Conservation (phyloP, 2,797 vertebrate species). For the Microtus obscurus region DNA sequence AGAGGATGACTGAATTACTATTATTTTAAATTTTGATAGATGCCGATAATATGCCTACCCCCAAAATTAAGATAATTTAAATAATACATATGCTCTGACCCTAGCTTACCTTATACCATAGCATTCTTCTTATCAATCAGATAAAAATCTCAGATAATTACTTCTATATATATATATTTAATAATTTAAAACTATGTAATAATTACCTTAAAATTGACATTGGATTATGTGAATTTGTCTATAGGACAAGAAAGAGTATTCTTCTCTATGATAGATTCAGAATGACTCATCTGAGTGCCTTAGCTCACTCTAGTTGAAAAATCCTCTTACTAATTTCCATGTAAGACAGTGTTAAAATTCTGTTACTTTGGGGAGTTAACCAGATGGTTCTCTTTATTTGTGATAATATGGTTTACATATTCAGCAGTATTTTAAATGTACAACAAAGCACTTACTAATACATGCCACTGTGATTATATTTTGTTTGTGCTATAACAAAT, state of each 20-base stretch:
- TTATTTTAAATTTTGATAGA: conserved; percentile 45
- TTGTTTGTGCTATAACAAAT: too few relatives aligned
- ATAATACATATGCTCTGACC: not conserved
- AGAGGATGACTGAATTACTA: not conserved
- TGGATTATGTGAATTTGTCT: not conserved
- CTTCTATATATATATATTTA: not conserved
- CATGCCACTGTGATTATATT: not conserved
- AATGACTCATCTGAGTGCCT: not conserved
- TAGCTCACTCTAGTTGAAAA: conserved; percentile 43
- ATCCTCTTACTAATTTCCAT: not conserved
- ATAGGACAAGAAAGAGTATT: not conserved
- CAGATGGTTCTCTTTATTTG: conserved; percentile 37
- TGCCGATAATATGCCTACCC: not conserved
- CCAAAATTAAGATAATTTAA: not conserved
- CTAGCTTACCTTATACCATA: not conserved
- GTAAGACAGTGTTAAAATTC: not conserved
- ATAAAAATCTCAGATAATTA: not conserved
- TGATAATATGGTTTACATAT: conserved; percentile 45
- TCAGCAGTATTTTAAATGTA: conserved; percentile 43
- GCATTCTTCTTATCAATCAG: conserved; percentile 43
- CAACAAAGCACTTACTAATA: conserved; percentile 6
- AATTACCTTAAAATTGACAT: not conserved
- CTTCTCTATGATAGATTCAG: not conserved
- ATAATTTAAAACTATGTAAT: conserved; percentile 36
- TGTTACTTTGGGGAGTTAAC: not conserved